Evolutionary conservation across 2,888 invertebrate species (phyloP).

Genomic region (Ferrisia virgata): DNA sequence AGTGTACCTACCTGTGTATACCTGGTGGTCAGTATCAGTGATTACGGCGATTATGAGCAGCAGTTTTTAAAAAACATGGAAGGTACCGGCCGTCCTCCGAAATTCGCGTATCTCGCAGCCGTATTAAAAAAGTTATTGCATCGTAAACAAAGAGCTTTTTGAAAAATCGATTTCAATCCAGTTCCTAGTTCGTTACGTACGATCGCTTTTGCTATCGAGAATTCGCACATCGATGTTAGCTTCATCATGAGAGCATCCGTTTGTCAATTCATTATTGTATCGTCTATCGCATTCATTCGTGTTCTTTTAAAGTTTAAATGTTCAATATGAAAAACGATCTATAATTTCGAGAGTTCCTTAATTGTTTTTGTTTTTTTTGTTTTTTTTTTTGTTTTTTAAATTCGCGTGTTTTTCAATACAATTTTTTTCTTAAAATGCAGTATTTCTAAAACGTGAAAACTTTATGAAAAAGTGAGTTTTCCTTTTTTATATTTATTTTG

Average conservation of each 20-base stretch:
- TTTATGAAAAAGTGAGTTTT: slow-evolving; percentile 18
- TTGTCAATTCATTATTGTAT: neutral
- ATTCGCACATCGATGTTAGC: neutral
- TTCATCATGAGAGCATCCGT: slow-evolving; percentile 2
- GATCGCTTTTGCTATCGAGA: neutral
- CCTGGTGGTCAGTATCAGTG: slow-evolving; percentile 42
- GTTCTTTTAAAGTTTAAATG: neutral
- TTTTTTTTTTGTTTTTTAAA: neutral
- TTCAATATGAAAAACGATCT: neutral
- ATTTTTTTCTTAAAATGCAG: neutral
- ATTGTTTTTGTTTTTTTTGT: neutral
- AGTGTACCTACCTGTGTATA: slow-evolving; percentile 39
- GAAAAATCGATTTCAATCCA: slow-evolving; percentile 19
- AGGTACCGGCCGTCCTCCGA: slow-evolving; percentile 35
- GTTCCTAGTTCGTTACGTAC: slow-evolving; percentile 18
- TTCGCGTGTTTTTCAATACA: neutral
- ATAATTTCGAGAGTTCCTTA: neutral
- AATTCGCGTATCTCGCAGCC: slow-evolving; percentile 5
- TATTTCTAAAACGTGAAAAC: slow-evolving; percentile 24
- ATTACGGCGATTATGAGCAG: slow-evolving; percentile 41
- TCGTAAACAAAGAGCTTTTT: slow-evolving; percentile 32
- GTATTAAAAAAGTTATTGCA: slow-evolving; percentile 29
- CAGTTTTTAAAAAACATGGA: slow-evolving; percentile 40
- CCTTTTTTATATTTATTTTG: neutral
- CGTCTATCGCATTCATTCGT: neutral